Evolutionary conservation across 2,888 invertebrate species (phyloP).

Genomic region (Megaustenia siamemsis): DNA sequence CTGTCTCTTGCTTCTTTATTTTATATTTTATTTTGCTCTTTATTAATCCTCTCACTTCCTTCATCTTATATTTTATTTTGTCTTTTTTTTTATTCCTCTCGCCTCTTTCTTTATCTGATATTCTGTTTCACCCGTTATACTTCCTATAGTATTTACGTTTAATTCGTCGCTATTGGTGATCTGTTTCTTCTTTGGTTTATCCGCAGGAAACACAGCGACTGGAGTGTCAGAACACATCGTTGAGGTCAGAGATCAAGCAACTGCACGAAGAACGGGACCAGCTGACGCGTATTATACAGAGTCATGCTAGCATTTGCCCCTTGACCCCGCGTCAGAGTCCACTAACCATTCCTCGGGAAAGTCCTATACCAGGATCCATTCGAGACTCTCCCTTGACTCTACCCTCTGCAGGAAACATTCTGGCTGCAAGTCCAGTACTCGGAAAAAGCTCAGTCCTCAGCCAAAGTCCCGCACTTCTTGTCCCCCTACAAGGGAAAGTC

Average conservation of each 20-base stretch:
- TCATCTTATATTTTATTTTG: not conserved
- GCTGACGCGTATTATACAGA: conserved; percentile 58
- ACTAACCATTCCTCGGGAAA: conserved; percentile 36
- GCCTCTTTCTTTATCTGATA: conserved; percentile 14
- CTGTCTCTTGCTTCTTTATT: too few relatives aligned
- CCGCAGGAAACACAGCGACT: conserved; percentile 60
- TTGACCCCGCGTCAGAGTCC: conserved; percentile 52
- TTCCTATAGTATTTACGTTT: too few relatives aligned
- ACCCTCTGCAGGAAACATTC: not conserved
- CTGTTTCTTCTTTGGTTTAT: not conserved
- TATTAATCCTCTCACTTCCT: not conserved
- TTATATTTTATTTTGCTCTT: too few relatives aligned
- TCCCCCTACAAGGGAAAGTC: conserved; percentile 42
- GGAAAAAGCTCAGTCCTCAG: conserved; percentile 26
- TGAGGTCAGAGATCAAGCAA: conserved; percentile 59
- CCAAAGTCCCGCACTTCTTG: conserved; percentile 35
- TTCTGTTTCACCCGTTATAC: not conserved
- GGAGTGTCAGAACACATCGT: conserved; percentile 59
- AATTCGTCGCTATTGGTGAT: not conserved
- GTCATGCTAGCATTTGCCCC: conserved; percentile 54
- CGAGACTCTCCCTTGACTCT: conserved; percentile 25
- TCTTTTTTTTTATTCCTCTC: conserved; percentile 18
- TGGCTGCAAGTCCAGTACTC: conserved; percentile 32
- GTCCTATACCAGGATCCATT: conserved; percentile 33
- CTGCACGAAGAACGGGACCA: conserved; percentile 62